Evolutionary conservation across 30 jellyfish, hydroid and myxozoan genomes (phyloP).

Genomic region (Euphysa ruthae): DNA sequence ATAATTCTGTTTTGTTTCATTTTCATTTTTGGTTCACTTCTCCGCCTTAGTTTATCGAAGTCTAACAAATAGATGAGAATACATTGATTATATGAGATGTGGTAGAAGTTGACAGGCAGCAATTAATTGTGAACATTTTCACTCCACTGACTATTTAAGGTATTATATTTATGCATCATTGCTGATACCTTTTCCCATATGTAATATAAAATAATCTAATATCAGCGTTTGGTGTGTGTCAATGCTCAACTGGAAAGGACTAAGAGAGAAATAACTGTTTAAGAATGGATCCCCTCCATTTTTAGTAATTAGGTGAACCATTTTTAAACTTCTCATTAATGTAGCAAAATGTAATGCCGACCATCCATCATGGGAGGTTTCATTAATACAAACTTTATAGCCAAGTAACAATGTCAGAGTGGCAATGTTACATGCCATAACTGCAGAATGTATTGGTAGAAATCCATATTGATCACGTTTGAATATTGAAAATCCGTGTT

Average conservation of each 20-base stretch:
- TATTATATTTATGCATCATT: too few relatives aligned
- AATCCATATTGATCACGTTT: background rate
- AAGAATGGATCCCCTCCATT: background rate
- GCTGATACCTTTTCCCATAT: too few relatives aligned
- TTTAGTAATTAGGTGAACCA: background rate
- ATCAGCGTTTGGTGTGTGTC: background rate
- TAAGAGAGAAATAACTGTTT: background rate
- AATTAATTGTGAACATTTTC: too few relatives aligned
- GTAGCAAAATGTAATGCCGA: background rate
- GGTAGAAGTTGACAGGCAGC: too few relatives aligned
- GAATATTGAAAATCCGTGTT: background rate
- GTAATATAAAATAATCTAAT: background rate
- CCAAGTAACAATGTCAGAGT: background rate
- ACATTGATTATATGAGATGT: too few relatives aligned
- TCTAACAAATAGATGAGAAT: too few relatives aligned
- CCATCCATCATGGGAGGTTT: conserved; percentile 1
- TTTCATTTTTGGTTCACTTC: too few relatives aligned
- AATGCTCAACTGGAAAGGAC: background rate
- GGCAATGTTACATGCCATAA: background rate
- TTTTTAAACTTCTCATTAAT: background rate
- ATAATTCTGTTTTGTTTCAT: too few relatives aligned
- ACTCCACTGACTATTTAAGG: too few relatives aligned
- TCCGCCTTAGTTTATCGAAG: too few relatives aligned
- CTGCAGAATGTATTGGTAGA: background rate
- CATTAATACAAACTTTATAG: background rate